A percentile compares a stretch with the other conserved stretches of the same genome.
Evolutionary conservation across 2,888 invertebrate genomes (phyloP).

Genomic region (Scaptomyza caliginosa): DNA sequence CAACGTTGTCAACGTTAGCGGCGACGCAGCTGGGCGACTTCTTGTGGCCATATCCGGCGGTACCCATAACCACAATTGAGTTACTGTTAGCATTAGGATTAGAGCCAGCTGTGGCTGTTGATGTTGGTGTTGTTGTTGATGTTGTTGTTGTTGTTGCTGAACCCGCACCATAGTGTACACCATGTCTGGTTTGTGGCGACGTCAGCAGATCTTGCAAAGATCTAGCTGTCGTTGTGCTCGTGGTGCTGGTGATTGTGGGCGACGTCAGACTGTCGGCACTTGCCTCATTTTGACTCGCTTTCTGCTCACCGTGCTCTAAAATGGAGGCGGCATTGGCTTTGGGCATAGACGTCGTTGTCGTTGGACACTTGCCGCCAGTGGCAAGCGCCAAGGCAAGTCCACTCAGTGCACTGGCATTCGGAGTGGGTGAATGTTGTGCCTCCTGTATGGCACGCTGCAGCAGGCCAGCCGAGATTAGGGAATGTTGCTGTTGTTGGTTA

Average conservation of each 20-base stretch:
- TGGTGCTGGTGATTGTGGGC: constrained; percentile 67
- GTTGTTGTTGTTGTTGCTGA: constrained; percentile 38
- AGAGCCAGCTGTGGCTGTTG: constrained; percentile 25
- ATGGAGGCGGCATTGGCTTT: constrained; percentile 81
- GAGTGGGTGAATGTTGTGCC: constrained; percentile 72
- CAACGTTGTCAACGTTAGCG: constrained; percentile 29
- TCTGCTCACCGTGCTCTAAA: constrained; percentile 84
- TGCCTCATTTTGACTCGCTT: constrained; percentile 85
- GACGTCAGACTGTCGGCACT: constrained; percentile 83
- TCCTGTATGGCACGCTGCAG: constrained; percentile 81
- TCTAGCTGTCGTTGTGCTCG: constrained; percentile 40
- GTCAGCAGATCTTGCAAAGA: constrained; percentile 81
- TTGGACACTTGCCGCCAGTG: constrained; percentile 67
- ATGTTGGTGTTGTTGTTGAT: constrained; percentile 4
- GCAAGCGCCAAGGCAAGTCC: constrained; percentile 77
- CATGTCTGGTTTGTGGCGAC: constrained; percentile 73
- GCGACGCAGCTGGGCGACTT: constrained; percentile 30
- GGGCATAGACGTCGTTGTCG: constrained; percentile 49
- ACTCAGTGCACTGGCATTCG: constrained; percentile 72
- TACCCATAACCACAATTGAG: constrained; percentile 81
- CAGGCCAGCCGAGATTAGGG: constrained; percentile 80
- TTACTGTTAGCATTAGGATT: constrained; percentile 63
- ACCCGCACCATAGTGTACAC: constrained; percentile 56
- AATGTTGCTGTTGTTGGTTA: constrained; percentile 64
- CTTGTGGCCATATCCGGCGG: constrained; percentile 36